Evolutionary conservation across 2,113 vertebrate species (phyloP).

Genomic region (Lanius collurio): DNA sequence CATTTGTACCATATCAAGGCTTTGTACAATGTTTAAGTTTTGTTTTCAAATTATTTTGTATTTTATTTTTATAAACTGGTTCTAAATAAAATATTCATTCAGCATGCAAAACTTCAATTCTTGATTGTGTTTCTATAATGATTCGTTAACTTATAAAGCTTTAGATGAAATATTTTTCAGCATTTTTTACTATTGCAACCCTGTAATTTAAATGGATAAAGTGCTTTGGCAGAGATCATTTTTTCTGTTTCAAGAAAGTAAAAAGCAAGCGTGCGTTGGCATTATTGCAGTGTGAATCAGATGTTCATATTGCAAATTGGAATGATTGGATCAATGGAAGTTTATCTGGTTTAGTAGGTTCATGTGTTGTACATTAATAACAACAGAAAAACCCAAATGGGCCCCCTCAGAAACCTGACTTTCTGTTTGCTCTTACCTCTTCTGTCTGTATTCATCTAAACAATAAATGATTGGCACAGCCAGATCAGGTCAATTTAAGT

Average conservation of each 20-base stretch:
- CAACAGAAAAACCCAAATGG: neutral
- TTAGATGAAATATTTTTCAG: neutral
- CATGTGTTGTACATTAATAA: neutral
- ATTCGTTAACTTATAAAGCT: neutral
- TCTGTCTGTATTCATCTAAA: neutral
- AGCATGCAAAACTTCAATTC: slow-evolving; percentile 86
- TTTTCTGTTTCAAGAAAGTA: neutral
- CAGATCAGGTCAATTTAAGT: neutral
- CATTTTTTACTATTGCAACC: neutral
- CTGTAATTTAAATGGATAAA: neutral
- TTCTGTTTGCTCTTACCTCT: neutral
- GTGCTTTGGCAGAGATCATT: neutral
- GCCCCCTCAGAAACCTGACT: neutral
- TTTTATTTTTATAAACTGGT: slow-evolving; percentile 99
- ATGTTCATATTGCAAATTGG: neutral
- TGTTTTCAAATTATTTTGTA: slow-evolving; percentile 99
- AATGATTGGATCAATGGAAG: neutral
- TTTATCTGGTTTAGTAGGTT: neutral
- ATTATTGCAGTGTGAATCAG: neutral
- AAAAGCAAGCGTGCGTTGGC: neutral
- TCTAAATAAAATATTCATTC: slow-evolving; percentile 98
- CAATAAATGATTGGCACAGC: neutral
- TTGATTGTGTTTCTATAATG: slow-evolving; percentile 46
- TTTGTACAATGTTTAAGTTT: slow-evolving; percentile 96
- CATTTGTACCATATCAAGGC: slow-evolving; percentile 98